Base-by-base conservation (phyloP, 2,888 invertebrate genomes). In the Dendrolimus pini region DNA sequence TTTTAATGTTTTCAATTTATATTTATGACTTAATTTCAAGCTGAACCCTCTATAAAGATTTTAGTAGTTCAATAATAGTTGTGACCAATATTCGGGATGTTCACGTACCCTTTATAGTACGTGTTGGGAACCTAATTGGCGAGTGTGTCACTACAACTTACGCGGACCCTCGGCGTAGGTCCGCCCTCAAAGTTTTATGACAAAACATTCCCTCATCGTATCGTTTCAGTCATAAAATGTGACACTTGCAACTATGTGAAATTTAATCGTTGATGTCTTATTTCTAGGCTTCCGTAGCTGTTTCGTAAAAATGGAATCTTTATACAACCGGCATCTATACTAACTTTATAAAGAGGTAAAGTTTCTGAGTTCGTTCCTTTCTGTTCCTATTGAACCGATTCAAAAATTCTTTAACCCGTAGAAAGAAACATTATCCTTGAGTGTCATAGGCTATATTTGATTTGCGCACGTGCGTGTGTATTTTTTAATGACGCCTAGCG, bases 161-260 rank as follows among this genome's bases (percentile, higher is more conserved):
- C 47, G 47, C 47, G 47, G 9, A 47, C 47, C 47, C 47, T 47
- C 12, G 47, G 9, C 12, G 47, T 6, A 47, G 12, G 12, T 12
- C 47, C 47, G 12, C 47, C 47, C 47, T 67, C 67, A 66, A 67
- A 67, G 60, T 69, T 68, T 68, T 67, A 71, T 66, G 66, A 67
- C 60, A 56, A 59, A 56, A 62, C 68, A 65, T 64, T 64, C 47
- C 47, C 47, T 47, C 42, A 54, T 54, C 42, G 57, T 53, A 57
- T 54, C 54, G 54, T 47, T 57, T 53, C 54, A 57, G 47, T 47
- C 47, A 47, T 47, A 47, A 47, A 30, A 47, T 47, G 1, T 47
- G 47, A 47, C 47, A 47, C 47, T 10, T 47, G 9, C 47, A 47
- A 47, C 8, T 10, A 8, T 47, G 12, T 47, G 6, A 47, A 47